phyloP scores from a whole-genome alignment of 2,888 invertebrate genomes.

The Vannuccia rotundouncinata region DNA sequence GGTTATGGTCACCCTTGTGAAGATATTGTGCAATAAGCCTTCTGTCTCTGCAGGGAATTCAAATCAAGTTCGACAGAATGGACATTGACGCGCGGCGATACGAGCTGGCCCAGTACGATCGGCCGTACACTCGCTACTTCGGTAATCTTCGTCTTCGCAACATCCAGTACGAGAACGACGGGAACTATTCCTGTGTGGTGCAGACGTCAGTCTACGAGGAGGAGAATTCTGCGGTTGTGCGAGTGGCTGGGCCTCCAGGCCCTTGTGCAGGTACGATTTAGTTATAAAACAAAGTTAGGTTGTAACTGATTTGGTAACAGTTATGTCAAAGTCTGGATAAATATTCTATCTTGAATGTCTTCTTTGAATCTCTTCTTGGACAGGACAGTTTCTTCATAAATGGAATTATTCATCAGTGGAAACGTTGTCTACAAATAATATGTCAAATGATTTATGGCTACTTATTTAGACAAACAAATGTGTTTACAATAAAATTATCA shows the following conservation, averaged over 20 bases:
- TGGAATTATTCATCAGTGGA: too few relatives aligned
- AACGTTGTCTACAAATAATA: too few relatives aligned
- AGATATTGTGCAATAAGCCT: background rate
- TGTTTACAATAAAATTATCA: too few relatives aligned
- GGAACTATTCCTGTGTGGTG: conserved; percentile 37
- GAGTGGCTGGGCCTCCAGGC: conserved; percentile 39
- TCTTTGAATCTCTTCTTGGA: too few relatives aligned
- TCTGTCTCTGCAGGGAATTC: conserved; percentile 6
- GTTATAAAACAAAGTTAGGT: background rate
- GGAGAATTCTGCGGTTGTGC: conserved; percentile 29
- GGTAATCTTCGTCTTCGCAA: conserved; percentile 37
- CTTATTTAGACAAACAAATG: too few relatives aligned
- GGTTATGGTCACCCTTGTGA: background rate
- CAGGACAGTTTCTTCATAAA: too few relatives aligned
- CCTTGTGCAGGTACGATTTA: conserved; percentile 34
- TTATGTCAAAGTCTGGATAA: background rate
- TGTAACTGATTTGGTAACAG: background rate
- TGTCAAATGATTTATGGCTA: too few relatives aligned
- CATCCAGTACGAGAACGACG: conserved; percentile 40
- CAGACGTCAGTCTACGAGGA: conserved; percentile 32
- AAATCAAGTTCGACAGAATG: conserved; percentile 38
- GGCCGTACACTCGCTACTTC: conserved; percentile 38
- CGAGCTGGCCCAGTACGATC: conserved; percentile 36
- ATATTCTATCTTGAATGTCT: too few relatives aligned
- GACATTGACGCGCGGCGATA: conserved; percentile 40